Evolutionary conservation across 2,888 invertebrate species (phyloP).

Genomic region (Mesoligia furuncula): DNA sequence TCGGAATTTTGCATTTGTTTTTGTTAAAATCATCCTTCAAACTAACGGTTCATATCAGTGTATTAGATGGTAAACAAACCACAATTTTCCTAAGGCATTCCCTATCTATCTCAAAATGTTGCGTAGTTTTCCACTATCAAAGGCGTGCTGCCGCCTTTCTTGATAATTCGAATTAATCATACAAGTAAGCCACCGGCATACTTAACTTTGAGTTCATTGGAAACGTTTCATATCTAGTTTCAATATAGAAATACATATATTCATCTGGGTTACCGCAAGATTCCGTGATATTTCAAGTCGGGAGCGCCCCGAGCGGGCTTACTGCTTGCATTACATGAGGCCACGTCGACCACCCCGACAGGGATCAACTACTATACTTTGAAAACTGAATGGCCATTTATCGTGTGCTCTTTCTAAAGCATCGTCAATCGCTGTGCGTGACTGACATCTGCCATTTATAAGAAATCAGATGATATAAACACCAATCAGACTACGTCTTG

Average conservation of each 20-base stretch:
- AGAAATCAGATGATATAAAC: slow-evolving; percentile 74
- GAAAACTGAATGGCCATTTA: slow-evolving; percentile 77
- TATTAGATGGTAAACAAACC: slow-evolving; percentile 41
- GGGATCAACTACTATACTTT: slow-evolving; percentile 72
- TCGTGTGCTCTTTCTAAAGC: slow-evolving; percentile 74
- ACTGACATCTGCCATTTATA: slow-evolving; percentile 78
- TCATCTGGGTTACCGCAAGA: slow-evolving; percentile 78
- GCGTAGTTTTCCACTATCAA: slow-evolving; percentile 40
- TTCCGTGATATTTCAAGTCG: slow-evolving; percentile 85
- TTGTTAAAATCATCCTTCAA: slow-evolving; percentile 63
- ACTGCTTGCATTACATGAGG: slow-evolving; percentile 82
- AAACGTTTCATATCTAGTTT: slow-evolving; percentile 62
- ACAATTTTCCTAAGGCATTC: slow-evolving; percentile 30
- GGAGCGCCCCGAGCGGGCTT: slow-evolving; percentile 82
- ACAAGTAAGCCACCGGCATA: slow-evolving; percentile 45
- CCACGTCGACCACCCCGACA: slow-evolving; percentile 81
- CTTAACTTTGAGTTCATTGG: slow-evolving; percentile 38
- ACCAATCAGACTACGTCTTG: slow-evolving; percentile 66
- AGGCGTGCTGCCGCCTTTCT: slow-evolving; percentile 29
- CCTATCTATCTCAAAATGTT: slow-evolving; percentile 11
- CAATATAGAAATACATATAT: slow-evolving; percentile 73
- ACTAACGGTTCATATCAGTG: slow-evolving; percentile 30
- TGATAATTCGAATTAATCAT: slow-evolving; percentile 48
- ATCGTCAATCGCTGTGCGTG: slow-evolving; percentile 68
- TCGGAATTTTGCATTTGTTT: slow-evolving; percentile 70